Evolutionary conservation across 2,797 vertebrate genomes (phyloP), one percentile per base, ranked within the genome.

Genomic region (Numenius phaeopus): DNA sequence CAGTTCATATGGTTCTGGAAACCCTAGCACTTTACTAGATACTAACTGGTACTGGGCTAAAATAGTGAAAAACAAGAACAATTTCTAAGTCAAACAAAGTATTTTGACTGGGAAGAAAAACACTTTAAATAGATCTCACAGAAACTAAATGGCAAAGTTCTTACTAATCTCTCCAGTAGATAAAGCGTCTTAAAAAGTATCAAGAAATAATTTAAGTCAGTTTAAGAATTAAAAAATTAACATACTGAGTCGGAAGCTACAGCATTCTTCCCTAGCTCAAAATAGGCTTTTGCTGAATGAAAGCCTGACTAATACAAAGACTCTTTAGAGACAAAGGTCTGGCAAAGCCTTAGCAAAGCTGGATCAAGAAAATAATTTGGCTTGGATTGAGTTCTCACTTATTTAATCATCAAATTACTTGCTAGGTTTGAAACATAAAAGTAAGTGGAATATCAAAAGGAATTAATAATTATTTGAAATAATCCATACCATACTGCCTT

Each of bases 401-500:
- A 59, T 11, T 72, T 61, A 59, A 77, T 30, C 30, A 76, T 13
- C 32, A 78, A 75, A 93, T 52, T 85, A 71, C 46, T 67, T 78
- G 21, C 64, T 32, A 71, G 32, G 37, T 77, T 52, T 76, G 52
- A 70, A 78, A 77, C 29, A 49, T 4, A 10, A 85, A 76, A 67
- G 20, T 11, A 67, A 86, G 11, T 77, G 32, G 7, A 79, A 13
- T 26, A 80, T 54, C 26, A 82, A 75, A 87, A 69, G 11, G 27
- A 44, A 54, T 54, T 44, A 44, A 42, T 20, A 85, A 64, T 57
- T 50, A 69, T 58, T 90, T 76, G 12, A 92, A 90, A 83, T 29
- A 50, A 34, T 14, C 44, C 99, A 81, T 98, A 99, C 99, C 99
- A 99, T 99, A 89, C 99, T 99, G 94, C 99, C 99, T 98, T 99